phyloP scores from a whole-genome alignment of 2,888 invertebrate species.

The Eurytoma californica region DNA sequence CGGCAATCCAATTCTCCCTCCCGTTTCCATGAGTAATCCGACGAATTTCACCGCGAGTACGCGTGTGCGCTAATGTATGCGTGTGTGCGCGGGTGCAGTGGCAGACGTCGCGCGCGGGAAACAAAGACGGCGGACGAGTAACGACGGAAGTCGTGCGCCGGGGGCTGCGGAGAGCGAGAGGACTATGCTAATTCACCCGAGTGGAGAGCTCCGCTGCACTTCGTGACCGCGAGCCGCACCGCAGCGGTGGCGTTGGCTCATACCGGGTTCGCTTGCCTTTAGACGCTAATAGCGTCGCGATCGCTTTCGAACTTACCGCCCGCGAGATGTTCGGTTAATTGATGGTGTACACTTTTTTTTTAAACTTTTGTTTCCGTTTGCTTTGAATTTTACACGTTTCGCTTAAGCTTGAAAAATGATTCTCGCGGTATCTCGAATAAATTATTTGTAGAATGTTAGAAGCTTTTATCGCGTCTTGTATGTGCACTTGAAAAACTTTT shows the following conservation, averaged over 20 bases:
- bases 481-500: too few species aligned
- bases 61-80: background rate
- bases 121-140: constrained; percentile 10
- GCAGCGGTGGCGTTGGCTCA: background rate
- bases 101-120: background rate
- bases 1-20: constrained; percentile 24
- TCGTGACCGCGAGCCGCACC: background rate
- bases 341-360: too few species aligned
- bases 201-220: background rate
- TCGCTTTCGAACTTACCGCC: too few species aligned
- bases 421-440: too few species aligned
- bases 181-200: background rate
- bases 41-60: constrained; percentile 8
- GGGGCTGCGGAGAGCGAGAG: background rate
- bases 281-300: too few species aligned
- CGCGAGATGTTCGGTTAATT: too few species aligned
- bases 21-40: constrained; percentile 4
- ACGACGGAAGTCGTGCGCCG: background rate
- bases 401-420: too few species aligned
- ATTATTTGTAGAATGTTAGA: too few species aligned
- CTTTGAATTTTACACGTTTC: too few species aligned
- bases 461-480: too few species aligned
- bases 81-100: background rate
- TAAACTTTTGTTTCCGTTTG: too few species aligned
- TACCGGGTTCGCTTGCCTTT: too few species aligned